These are phyloP conservation scores for Parnassius glacialis DNA, from an alignment of 2,888 invertebrate genomes.

Conservation along the genomic window DNA sequence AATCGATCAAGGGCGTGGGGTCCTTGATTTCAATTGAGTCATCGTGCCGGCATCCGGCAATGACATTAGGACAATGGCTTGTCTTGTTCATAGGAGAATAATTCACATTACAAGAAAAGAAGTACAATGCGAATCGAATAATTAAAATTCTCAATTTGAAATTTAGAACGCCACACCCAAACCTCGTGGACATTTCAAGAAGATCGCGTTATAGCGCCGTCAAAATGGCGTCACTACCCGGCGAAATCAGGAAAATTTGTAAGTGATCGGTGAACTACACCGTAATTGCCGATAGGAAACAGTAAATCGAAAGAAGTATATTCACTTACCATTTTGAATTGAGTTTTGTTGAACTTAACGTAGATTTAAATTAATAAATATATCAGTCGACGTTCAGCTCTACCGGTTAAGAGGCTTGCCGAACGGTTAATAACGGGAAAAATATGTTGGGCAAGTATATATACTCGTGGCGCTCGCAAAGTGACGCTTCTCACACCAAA, in stretches of 20 bases:
- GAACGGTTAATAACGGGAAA: constrained; percentile 82
- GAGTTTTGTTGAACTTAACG: constrained; percentile 72
- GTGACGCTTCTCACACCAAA: constrained; percentile 65
- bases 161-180: constrained; percentile 32
- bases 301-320: constrained; percentile 21
- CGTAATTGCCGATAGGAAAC: too few relatives aligned
- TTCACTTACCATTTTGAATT: constrained; percentile 75
- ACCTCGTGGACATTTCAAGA: constrained; percentile 34
- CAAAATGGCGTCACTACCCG: constrained; percentile 68
- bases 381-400: constrained; percentile 80
- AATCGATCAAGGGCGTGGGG: constrained; percentile 22
- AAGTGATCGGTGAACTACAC: too few relatives aligned
- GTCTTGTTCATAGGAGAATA: too few relatives aligned
- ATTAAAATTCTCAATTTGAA: constrained; percentile 28
- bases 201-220: constrained; percentile 44
- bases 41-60: neutral
- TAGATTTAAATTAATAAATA: constrained; percentile 71
- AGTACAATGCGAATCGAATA: neutral
- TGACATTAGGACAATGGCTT: neutral
- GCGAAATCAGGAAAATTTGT: constrained; percentile 32
- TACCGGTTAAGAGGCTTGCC: constrained; percentile 86
- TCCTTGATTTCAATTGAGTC: constrained; percentile 2
- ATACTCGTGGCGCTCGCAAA: constrained; percentile 75
- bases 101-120: neutral
- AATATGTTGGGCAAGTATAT: constrained; percentile 75